Percentiles rank a stretch among this genome's conserved stretches.
Evolutionary conservation across 2,888 invertebrate species (phyloP).

Genomic region (Drosophila incognita): DNA sequence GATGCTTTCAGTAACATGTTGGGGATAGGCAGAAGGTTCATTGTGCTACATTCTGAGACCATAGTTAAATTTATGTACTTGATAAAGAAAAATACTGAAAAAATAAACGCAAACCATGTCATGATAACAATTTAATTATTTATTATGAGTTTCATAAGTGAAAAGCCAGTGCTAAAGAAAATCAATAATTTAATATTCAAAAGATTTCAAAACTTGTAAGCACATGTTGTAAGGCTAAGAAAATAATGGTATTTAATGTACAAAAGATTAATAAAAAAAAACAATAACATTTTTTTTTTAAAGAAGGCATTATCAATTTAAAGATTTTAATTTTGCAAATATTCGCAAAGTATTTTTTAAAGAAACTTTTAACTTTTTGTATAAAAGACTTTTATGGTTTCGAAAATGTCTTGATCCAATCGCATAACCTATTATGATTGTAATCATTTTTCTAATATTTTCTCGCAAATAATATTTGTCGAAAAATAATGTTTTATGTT

Average conservation of each 20-base stretch:
- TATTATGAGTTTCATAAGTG: background rate
- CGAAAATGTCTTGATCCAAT: too few species aligned
- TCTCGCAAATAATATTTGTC: background rate
- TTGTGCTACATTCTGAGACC: conserved; percentile 23
- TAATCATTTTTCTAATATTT: background rate
- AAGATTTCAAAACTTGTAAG: too few species aligned
- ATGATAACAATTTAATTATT: conserved; percentile 2
- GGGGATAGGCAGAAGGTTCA: conserved; percentile 25
- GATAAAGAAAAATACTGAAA: background rate
- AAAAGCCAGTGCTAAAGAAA: background rate
- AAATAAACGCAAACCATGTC: background rate
- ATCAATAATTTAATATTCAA: background rate
- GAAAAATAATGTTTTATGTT: background rate
- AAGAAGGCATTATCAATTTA: background rate
- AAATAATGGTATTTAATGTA: background rate
- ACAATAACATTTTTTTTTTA: background rate
- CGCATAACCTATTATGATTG: too few species aligned
- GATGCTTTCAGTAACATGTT: conserved; percentile 21
- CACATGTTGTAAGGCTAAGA: too few species aligned
- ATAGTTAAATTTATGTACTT: conserved; percentile 6
- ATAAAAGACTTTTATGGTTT: background rate
- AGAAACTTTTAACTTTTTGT: background rate
- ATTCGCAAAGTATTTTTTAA: background rate
- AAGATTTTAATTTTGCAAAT: background rate
- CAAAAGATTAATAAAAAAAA: background rate